Evolutionary conservation across 2,797 vertebrate genomes (phyloP).

Genomic region (Uromys caudimaculatus): DNA sequence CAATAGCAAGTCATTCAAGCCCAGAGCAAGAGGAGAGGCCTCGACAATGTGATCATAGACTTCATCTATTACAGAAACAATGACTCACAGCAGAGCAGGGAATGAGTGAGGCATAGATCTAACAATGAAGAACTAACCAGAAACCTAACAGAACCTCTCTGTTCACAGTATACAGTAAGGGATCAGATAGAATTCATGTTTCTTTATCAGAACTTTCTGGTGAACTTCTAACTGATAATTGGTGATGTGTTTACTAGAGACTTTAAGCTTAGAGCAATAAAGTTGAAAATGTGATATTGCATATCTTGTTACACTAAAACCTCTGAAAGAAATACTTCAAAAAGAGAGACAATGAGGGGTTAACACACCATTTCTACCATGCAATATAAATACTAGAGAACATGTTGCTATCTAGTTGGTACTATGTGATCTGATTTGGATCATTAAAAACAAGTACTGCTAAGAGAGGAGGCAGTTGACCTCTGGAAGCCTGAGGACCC

Average conservation of each 20-base stretch:
- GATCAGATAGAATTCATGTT: neutral
- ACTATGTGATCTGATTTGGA: neutral
- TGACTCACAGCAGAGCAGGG: neutral
- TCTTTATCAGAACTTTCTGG: neutral
- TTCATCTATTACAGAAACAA: neutral
- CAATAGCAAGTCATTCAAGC: neutral
- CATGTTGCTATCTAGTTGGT: neutral
- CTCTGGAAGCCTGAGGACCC: neutral
- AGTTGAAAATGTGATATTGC: neutral
- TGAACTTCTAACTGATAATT: neutral
- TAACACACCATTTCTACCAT: conserved; percentile 42
- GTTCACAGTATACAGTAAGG: neutral
- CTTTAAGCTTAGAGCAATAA: conserved; percentile 8
- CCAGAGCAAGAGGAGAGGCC: neutral
- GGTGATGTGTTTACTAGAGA: neutral
- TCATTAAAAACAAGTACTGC: neutral
- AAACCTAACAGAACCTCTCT: neutral
- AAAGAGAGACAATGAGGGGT: neutral
- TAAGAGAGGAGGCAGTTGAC: neutral
- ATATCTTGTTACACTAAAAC: neutral
- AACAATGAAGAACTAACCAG: neutral
- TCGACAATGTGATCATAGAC: neutral
- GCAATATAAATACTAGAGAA: neutral
- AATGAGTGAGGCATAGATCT: neutral
- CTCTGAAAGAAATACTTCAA: neutral